phyloP scores from a whole-genome alignment of 2,113 vertebrate species.

The Oxyura jamaicensis region DNA sequence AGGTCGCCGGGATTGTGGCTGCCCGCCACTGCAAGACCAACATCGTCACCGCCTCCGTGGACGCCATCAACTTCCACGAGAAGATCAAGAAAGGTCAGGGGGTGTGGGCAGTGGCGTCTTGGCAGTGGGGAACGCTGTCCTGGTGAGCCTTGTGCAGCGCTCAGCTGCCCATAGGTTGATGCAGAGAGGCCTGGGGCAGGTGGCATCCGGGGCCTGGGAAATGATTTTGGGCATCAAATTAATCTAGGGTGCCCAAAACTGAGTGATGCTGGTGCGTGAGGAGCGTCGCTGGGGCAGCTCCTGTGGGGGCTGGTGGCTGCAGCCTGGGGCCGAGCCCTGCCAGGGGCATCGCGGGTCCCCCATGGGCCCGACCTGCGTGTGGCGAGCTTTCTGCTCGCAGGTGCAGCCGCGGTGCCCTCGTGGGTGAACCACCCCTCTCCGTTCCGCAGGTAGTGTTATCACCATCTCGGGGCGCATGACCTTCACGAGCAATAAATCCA shows the following conservation, averaged over 20 bases:
- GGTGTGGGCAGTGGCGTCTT: too few species aligned
- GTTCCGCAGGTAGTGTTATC: conserved; percentile 85
- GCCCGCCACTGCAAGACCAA: conserved; percentile 95
- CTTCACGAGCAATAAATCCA: conserved; percentile 93
- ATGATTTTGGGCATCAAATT: neutral
- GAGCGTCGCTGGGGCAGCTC: neutral
- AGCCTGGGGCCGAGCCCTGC: too few species aligned
- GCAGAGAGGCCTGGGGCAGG: neutral
- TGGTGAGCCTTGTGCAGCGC: too few species aligned
- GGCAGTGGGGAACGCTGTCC: too few species aligned
- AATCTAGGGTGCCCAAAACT: neutral
- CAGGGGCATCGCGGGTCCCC: too few species aligned
- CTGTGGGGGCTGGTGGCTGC: too few species aligned
- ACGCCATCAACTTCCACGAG: conserved; percentile 94
- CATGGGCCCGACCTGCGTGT: too few species aligned
- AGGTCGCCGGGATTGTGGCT: conserved; percentile 92
- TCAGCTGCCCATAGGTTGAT: too few species aligned
- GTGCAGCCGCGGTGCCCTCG: too few species aligned
- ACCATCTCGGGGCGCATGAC: conserved; percentile 93
- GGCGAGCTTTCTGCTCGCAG: too few species aligned
- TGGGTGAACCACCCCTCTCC: neutral
- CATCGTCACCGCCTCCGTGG: conserved; percentile 93
- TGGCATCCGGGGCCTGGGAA: neutral
- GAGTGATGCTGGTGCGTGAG: too few species aligned
- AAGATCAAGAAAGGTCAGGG: conserved; percentile 92